Evolutionary conservation across 2,113 vertebrate species (phyloP).

Genomic region (Serilophus lunatus): DNA sequence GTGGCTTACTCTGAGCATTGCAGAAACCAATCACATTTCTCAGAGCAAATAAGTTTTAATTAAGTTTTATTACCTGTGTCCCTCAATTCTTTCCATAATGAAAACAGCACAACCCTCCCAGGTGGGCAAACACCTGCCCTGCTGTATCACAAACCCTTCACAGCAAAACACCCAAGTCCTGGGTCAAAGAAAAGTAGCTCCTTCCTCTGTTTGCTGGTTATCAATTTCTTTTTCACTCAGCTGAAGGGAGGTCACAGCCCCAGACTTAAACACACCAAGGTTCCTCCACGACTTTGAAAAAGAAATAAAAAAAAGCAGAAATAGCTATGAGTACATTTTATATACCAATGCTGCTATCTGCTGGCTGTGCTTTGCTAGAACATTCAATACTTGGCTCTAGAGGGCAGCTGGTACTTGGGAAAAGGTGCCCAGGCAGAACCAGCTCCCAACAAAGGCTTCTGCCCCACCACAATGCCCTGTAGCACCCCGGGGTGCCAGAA

Average conservation of each 20-base stretch:
- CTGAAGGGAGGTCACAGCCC: background rate
- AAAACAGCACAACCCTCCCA: background rate
- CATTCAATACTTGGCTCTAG: fast-evolving
- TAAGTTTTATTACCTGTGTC: background rate
- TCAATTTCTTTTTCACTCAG: fast-evolving
- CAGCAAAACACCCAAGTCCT: fast-evolving
- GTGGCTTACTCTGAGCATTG: background rate
- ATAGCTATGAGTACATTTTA: fast-evolving
- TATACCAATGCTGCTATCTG: conserved; percentile 35
- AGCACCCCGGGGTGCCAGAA: fast-evolving
- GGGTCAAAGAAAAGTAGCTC: background rate
- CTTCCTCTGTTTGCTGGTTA: fast-evolving
- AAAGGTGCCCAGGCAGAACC: fast-evolving
- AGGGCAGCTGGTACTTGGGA: background rate
- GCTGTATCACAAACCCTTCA: fast-evolving
- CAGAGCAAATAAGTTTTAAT: background rate
- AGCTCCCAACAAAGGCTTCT: fast-evolving
- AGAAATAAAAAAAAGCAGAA: fast-evolving
- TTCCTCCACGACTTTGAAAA: fast-evolving
- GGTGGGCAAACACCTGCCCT: background rate
- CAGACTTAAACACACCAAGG: fast-evolving
- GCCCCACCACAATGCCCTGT: background rate
- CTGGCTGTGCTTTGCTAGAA: background rate
- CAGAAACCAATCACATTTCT: background rate
- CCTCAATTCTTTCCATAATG: background rate